Evolutionary conservation across 2,888 invertebrate genomes (phyloP).

Genomic region (Trissonchulus sp.): DNA sequence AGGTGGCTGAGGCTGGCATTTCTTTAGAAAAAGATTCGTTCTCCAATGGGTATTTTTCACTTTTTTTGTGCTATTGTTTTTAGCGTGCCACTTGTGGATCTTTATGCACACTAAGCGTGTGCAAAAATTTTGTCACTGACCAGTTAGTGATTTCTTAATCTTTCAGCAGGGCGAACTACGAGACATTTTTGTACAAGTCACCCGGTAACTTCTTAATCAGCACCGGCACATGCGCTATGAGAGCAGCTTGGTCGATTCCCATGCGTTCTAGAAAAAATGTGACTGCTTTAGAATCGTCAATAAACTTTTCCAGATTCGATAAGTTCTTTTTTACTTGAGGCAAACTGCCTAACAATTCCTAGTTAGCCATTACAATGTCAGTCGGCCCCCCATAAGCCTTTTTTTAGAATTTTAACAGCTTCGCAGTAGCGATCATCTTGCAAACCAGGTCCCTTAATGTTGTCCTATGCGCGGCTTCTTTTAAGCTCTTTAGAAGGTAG

Average conservation of each 20-base stretch:
- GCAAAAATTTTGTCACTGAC: not conserved
- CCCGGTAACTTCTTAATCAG: conserved; percentile 15
- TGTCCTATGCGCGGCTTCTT: not conserved
- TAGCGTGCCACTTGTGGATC: not conserved
- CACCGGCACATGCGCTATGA: not conserved
- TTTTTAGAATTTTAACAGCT: not conserved
- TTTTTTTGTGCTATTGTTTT: not conserved
- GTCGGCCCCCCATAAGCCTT: not conserved
- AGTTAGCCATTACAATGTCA: not conserved
- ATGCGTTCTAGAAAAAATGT: not conserved
- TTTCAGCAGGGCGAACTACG: not conserved
- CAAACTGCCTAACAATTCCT: too few relatives aligned
- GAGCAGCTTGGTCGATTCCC: not conserved
- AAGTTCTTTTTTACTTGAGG: not conserved
- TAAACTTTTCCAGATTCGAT: conserved; percentile 3
- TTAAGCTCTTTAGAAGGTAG: not conserved
- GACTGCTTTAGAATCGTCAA: not conserved
- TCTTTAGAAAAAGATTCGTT: not conserved
- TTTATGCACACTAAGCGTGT: not conserved
- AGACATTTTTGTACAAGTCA: not conserved
- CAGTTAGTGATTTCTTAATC: not conserved
- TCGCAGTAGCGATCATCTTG: not conserved
- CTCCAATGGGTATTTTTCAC: not conserved
- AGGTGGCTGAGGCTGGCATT: not conserved
- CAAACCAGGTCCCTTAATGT: not conserved